Base-by-base conservation (phyloP, 2,888 invertebrate species). In the Nomada goodeniana region DNA sequence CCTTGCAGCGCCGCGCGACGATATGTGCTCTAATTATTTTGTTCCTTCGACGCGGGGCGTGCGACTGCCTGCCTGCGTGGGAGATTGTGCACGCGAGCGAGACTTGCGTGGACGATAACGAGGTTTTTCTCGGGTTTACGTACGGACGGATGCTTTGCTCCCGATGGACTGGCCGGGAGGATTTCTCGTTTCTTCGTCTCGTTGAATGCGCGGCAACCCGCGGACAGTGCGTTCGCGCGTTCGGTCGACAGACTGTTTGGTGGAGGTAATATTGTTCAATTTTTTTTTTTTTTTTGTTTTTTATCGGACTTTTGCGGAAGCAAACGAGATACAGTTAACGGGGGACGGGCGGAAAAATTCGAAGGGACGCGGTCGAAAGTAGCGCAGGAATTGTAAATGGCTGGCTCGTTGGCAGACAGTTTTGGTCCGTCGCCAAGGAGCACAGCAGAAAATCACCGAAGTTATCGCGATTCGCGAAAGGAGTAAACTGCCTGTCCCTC, bases 11-110 rank as follows among this genome's bases (percentile, higher is more conserved):
- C 57, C 73, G 61, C 42, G 52, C 76, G 60, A 64, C 76, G 47
- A 64, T 70, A 75, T 78, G 36, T 74, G 59, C 63, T 85, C 75
- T 83, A 85, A 85, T 87, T 85, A 86, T 86, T 86, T 84, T 80
- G 76, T 82, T 86, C 85, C 76, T 79, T 71, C 65, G 60, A n/a
- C 57, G 47, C 15, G 15, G 47, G 47, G 15, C 47, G 47, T 3
- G 47, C 36, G 47, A 15, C 47, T 11, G 15, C 11, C 10, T 15
- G 47, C 47, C 15, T 1, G 47, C 47, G 47, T 15, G 47, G 47
- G 47, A 47, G 11, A 13, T 47, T 15, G 47, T 15, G 47, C 47
- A 13, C 13, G 47, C 47, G 47, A 47, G 47, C 5, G 18, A 11
- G 10, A 47, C 47, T 23, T 10, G 18, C 23, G 42, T 42, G 9